Evolutionary conservation across 2,888 invertebrate species (phyloP), one percentile per base, ranked within the genome.

Genomic region (Pardosa pseudoannulata): DNA sequence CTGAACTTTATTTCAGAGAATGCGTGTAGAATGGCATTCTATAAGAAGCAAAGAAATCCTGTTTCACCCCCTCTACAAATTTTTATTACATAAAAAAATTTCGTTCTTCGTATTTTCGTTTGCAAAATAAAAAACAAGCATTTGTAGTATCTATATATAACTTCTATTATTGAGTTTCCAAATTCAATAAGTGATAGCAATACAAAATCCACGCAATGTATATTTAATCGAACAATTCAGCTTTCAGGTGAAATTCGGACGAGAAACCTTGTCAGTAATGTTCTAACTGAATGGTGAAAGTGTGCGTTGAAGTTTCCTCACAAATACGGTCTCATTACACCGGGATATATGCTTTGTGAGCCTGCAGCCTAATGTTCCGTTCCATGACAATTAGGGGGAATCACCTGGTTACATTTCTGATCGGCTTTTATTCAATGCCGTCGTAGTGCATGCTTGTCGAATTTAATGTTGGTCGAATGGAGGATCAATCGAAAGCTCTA

Each of bases 371-470:
- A 56, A 56, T 56, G 56, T 56, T 19, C 56, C 23, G 23, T 56
- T 56, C 56, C 56, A 56, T 56, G 23, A 56, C 56, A 56, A 56
- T 56, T 56, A 56, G 23, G 56, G 23, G 23, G 11, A 56, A 23
- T 56, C 56, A 23, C 56, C 56, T 19, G 11, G 56, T 23, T 56
- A 23, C 56, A 23, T 56, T 56, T 56, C 23, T 5, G 56, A 23
- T 56, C 56, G 56, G 56, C 56, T 56, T 23, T 56, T 56, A 23
- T 56, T 56, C 23, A 23, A 23, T 56, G 56, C 23, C 56, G 3
- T 5, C 56, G 11, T 16, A 46, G 46, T 46, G 46, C 46, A 56
- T 56, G 16, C 41, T 46, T 46, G 56, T 56, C 56, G 23, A 56
- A 56, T 56, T 56, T 23, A 56, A 23, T 56, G 56, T 23, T 6